phyloP scores from a whole-genome alignment of 2,888 invertebrate genomes.

The Cheilosia pagana region DNA sequence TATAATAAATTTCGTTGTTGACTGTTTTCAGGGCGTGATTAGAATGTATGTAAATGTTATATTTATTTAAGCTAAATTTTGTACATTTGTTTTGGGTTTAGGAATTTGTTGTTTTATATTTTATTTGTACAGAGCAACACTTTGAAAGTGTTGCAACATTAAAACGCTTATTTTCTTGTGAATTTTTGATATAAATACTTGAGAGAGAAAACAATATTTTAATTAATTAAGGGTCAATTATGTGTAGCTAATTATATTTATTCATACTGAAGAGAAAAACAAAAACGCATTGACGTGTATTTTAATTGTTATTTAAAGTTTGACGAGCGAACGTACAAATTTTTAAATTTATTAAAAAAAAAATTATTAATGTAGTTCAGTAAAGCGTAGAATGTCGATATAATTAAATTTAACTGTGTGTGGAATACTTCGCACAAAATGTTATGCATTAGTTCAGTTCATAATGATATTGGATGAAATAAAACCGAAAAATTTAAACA shows the following conservation, averaged over 20 bases:
- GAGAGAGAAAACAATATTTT: constrained; percentile 1
- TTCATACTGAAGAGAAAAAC: constrained; percentile 16
- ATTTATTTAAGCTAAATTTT: constrained; percentile 50
- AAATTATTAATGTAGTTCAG: constrained; percentile 26
- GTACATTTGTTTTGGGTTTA: constrained; percentile 39
- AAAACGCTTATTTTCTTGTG: constrained; percentile 59
- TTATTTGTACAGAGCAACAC: constrained; percentile 43
- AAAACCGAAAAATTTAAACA: constrained; percentile 10
- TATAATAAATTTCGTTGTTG: constrained; percentile 28
- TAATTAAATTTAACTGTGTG: constrained; percentile 22
- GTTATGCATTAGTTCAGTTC: constrained; percentile 47
- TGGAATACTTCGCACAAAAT: constrained; percentile 47
- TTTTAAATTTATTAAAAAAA: constrained; percentile 43
- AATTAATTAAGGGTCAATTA: constrained; percentile 68
- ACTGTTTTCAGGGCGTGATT: constrained; percentile 49
- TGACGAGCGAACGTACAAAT: constrained; percentile 56
- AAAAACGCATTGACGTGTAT: constrained; percentile 24
- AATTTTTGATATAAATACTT: constrained; percentile 27
- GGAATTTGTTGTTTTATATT: constrained; percentile 20
- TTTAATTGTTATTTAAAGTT: constrained; percentile 38
- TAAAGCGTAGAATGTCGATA: constrained; percentile 21
- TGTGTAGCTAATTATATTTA: constrained; percentile 68
- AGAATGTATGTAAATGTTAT: constrained; percentile 44
- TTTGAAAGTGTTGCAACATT: constrained; percentile 30
- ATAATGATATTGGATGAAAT: constrained; percentile 50